These are phyloP conservation scores for Zeuzera pyrina DNA, from an alignment of 2,888 invertebrate species.

Conservation along the genomic window DNA sequence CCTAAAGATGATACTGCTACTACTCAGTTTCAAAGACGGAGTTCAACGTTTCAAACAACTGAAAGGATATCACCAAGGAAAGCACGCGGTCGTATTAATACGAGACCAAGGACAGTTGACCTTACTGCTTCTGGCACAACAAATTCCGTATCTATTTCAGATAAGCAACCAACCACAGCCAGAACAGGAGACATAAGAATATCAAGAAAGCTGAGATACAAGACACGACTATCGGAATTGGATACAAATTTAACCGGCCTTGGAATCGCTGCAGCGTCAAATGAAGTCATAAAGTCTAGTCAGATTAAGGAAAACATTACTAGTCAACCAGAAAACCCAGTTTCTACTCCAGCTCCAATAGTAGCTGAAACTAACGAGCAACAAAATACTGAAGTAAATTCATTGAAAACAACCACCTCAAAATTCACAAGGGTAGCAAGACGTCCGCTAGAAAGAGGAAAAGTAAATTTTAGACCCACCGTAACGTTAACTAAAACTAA, in stretches of 20 bases:
- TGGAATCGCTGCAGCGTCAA: slow-evolving; percentile 33
- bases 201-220: slow-evolving; percentile 49
- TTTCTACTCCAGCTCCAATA: slow-evolving; percentile 25
- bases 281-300: slow-evolving; percentile 53
- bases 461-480: slow-evolving; percentile 30
- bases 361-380: slow-evolving; percentile 29
- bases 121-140: slow-evolving; percentile 50
- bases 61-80: slow-evolving; percentile 29
- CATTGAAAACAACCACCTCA: slow-evolving; percentile 29
- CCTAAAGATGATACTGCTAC: slow-evolving; percentile 30
- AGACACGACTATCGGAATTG: slow-evolving; percentile 42
- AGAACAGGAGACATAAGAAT: slow-evolving; percentile 40
- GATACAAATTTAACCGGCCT: slow-evolving; percentile 57
- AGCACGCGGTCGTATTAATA: slow-evolving; percentile 37
- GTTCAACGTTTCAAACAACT: slow-evolving; percentile 30
- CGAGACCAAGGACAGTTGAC: slow-evolving; percentile 40
- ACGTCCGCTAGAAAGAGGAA: slow-evolving; percentile 39
- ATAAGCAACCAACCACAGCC: slow-evolving; percentile 45
- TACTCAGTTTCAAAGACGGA: slow-evolving; percentile 41
- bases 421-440: slow-evolving; percentile 44
- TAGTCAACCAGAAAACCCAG: slow-evolving; percentile 48
- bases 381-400: slow-evolving; percentile 37
- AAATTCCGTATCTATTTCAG: slow-evolving; percentile 39
- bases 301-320: slow-evolving; percentile 39
- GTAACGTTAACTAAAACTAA: slow-evolving; percentile 25